Conservation (phyloP, 2,113 vertebrate genomes). For the Columba livia region DNA sequence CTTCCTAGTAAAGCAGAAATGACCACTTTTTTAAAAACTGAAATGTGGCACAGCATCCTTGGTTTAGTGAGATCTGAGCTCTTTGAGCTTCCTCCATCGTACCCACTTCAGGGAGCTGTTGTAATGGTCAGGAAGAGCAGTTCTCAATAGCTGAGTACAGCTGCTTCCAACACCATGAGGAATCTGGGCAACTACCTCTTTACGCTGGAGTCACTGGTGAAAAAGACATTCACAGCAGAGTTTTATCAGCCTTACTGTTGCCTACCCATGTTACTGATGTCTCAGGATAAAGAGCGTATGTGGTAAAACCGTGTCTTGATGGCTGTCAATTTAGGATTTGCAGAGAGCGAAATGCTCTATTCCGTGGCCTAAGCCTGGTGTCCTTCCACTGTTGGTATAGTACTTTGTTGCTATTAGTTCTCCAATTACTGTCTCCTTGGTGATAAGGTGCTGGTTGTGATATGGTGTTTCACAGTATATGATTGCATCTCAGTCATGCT, state of each 20-base stretch:
- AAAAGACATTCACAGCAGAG: background rate
- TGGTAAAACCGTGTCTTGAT: background rate
- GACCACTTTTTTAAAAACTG: background rate
- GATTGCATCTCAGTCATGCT: background rate
- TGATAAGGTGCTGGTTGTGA: background rate
- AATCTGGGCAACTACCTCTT: background rate
- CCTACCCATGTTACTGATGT: background rate
- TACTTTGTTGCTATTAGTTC: background rate
- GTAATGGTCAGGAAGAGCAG: background rate
- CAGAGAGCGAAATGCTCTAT: background rate
- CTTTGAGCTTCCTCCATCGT: background rate
- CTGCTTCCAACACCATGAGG: background rate
- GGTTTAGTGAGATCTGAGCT: background rate
- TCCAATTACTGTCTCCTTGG: background rate
- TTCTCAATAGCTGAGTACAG: background rate
- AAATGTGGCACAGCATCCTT: background rate
- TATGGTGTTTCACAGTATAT: background rate
- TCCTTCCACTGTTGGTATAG: background rate
- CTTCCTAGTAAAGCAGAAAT: background rate
- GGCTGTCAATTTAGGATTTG: background rate
- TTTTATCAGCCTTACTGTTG: background rate
- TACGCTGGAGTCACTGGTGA: background rate
- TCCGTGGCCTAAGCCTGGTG: background rate
- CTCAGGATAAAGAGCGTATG: background rate
- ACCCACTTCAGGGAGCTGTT: background rate